Evolutionary conservation across 2,888 invertebrate species (phyloP), one percentile per base, ranked within the genome.

Genomic region (Polietes domitor): DNA sequence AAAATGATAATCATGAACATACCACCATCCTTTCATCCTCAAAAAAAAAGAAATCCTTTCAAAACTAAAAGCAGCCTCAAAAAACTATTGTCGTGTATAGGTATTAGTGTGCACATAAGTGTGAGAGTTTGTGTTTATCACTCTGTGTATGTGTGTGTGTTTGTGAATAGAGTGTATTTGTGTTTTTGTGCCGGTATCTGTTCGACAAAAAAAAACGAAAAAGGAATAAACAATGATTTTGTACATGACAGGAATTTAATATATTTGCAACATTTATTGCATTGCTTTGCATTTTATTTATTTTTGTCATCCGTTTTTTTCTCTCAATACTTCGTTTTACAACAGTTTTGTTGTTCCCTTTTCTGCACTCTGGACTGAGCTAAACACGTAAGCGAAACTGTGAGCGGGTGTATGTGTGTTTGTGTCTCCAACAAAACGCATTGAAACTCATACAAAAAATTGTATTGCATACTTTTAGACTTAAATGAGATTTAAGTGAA

Each of bases 171-270:
- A 41, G 21, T 68, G 15, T 58, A 26, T 53, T 53, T 53, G 6
- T 53, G 21, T 53, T 53, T 53, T 37, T 47, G n/a, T 26, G 15
- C 58, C 26, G 26, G 19, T 53, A 32, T 65, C 21, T 28, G 75
- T 21, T 75, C 28, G 41, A 50, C 55, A 32, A 50, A 63, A 53
- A n/a, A 26, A 28, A 55, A 61, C 41, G 17, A 50, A 68, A 28
- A 82, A 68, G 77, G 68, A 84, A 75, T 82, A 82, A 78, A 78
- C 77, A 84, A 85, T 80, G 83, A 82, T 80, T 82, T 82, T 88
- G 89, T 87, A 88, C 87, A 87, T 88, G 89, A 89, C 89, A 89
- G 89, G 85, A 86, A 87, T 87, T 88, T 89, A 88, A 88, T 89
- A 88, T 87, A 87, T 89, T 84, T 84, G 81, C 84, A 84, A 84